Base-by-base conservation (phyloP, 2,888 invertebrate genomes). In the Diaperis boleti region DNA sequence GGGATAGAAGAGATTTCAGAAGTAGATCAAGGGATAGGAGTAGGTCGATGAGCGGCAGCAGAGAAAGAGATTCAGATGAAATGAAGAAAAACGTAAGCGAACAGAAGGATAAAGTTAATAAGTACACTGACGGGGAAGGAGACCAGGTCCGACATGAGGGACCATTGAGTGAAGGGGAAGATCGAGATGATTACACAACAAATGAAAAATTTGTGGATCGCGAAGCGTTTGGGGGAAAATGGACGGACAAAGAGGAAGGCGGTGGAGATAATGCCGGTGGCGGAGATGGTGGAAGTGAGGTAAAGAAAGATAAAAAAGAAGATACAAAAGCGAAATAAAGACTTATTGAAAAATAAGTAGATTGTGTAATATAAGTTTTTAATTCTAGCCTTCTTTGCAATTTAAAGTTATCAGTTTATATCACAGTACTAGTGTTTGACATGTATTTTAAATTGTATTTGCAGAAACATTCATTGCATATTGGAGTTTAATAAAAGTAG, bases 171-270 rank as follows among this genome's bases (percentile, higher is more conserved):
- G 86, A 87, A 72, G 86, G 86, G 6, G 87, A 87, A 69, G 86
- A 85, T 67, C 79, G 86, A 35, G 85, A 85, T 69, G 87, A 86
- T 72, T 83, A 83, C 63, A 77, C 75, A 37, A 75, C 70, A 33
- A 72, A 69, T 13, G 78, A 79, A 29, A 78, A 76, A 69, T 86
- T 83, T 76, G 86, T 86, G 62, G 86, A 87, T 77, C 82, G 88
- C 50, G 88, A 88, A 77, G 85, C 87, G 68, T 88, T 87, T 72
- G 88, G 87, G 70, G 88, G 88, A 2, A 88, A 88, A 76, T 88
- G 88, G 87, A 87, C 87, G 0, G 87, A 87, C 59, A 86, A 86
- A 22, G 85, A 85, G 60, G 85, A 85, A 3, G 74, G 70, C 6
- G 72, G 64, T 47, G 70, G 64, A 5, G 69, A 65, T 44, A 71